Evolutionary conservation across 2,797 vertebrate species (phyloP).

Genomic region (Myotis vivesi): DNA sequence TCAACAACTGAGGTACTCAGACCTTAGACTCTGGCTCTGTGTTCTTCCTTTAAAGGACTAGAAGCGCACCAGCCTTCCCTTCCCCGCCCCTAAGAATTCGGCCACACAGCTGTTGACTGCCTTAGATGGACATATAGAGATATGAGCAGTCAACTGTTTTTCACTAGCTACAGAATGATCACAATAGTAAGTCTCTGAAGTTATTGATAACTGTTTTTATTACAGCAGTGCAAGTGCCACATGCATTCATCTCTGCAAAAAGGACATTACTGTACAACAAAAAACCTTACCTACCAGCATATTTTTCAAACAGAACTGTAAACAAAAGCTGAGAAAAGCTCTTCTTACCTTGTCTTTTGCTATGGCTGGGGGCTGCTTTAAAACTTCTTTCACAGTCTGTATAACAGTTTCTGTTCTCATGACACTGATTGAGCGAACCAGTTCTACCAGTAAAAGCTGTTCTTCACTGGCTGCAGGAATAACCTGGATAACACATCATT

Average conservation of each 20-base stretch:
- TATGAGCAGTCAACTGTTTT: not conserved
- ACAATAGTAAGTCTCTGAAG: not conserved
- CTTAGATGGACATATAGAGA: not conserved
- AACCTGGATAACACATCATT: constrained; percentile 85
- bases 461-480: constrained; percentile 95
- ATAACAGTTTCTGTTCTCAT: constrained; percentile 98
- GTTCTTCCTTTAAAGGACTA: not conserved
- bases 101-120: not conserved
- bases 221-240: not conserved
- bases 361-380: constrained; percentile 98
- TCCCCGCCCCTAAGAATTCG: not conserved
- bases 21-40: not conserved
- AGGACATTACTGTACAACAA: not conserved
- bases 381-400: constrained; percentile 97
- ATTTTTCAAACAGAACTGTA: constrained; percentile 23
- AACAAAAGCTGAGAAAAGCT: not conserved
- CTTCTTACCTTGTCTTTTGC: constrained; percentile 94
- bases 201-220: not conserved
- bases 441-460: constrained; percentile 95
- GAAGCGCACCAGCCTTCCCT: not conserved
- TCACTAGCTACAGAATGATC: not conserved
- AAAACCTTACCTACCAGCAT: not conserved
- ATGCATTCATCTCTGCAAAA: not conserved
- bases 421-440: constrained; percentile 97
- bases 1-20: not conserved